Evolutionary conservation across 2,113 vertebrate genomes (phyloP).

Genomic region (Chascanopsetta lugubris): DNA sequence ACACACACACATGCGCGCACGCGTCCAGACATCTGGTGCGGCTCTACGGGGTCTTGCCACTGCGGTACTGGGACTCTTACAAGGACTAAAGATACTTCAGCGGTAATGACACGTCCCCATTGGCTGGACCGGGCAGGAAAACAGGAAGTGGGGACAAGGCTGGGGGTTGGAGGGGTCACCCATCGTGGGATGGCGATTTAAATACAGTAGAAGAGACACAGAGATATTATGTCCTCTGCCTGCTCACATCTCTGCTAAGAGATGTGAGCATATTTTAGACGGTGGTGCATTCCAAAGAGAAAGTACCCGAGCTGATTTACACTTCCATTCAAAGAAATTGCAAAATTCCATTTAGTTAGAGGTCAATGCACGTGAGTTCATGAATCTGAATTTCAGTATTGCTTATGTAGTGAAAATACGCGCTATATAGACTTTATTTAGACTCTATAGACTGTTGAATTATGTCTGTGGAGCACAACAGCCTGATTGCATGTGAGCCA

Average conservation of each 20-base stretch:
- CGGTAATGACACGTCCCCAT: conserved; percentile 75
- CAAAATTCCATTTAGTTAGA: neutral
- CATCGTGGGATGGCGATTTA: conserved; percentile 68
- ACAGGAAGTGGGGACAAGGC: conserved; percentile 69
- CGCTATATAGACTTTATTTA: no score
- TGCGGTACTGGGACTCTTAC: conserved; percentile 61
- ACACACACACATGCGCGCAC: conserved; percentile 49
- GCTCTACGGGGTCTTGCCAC: conserved; percentile 67
- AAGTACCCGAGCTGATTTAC: neutral
- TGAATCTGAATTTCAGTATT: no score
- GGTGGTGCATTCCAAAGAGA: conserved; percentile 16
- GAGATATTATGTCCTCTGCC: conserved; percentile 26
- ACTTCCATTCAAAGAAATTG: neutral
- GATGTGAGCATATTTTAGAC: conserved; percentile 13
- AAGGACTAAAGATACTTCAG: conserved; percentile 74
- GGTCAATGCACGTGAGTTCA: neutral
- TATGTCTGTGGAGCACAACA: no score
- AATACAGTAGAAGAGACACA: conserved; percentile 65
- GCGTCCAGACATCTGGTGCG: conserved; percentile 75
- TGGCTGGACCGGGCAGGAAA: conserved; percentile 61
- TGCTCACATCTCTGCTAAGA: conserved; percentile 30
- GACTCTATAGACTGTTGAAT: no score
- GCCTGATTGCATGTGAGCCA: no score
- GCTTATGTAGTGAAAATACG: no score
- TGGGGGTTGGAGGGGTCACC: conserved; percentile 56